A percentile compares a stretch with the other conserved stretches of the same genome.
Conservation (phyloP, 2,113 vertebrate genomes). For the Dolichallabes microphthalmus region DNA sequence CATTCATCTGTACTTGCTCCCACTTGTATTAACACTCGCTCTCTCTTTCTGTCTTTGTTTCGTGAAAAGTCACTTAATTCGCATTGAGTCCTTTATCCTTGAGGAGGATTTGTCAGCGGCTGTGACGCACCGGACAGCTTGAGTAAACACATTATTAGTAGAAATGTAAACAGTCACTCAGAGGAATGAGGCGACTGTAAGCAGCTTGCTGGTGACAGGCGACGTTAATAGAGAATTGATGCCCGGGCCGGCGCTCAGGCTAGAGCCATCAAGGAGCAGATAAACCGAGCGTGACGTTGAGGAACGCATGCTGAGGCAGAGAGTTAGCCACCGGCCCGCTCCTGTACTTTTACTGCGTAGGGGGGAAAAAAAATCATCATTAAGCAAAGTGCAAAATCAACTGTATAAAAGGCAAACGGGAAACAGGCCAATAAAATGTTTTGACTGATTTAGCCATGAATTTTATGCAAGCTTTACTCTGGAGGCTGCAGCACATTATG, state of each 20-base stretch:
- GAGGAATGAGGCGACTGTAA: constrained; percentile 49
- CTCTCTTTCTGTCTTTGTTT: constrained; percentile 40
- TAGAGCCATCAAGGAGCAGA: constrained; percentile 37
- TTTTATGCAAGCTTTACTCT: background rate
- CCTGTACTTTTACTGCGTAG: constrained; percentile 11
- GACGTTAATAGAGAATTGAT: constrained; percentile 46
- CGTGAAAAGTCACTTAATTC: constrained; percentile 54
- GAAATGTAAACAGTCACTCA: constrained; percentile 58
- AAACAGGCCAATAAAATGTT: constrained; percentile 23
- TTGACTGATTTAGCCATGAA: constrained; percentile 13
- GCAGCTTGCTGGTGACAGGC: constrained; percentile 50
- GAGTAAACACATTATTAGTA: constrained; percentile 61
- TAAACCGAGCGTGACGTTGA: constrained; percentile 44
- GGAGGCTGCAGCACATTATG: background rate
- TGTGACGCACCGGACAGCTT: constrained; percentile 56
- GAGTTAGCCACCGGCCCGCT: constrained; percentile 10
- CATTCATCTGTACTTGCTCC: background rate
- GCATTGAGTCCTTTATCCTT: constrained; percentile 56
- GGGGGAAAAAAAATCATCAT: constrained; percentile 11
- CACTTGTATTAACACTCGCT: constrained; percentile 2
- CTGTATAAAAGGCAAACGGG: constrained; percentile 39
- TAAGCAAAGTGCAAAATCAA: constrained; percentile 41
- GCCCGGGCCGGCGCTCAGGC: constrained; percentile 44
- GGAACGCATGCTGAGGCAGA: background rate
- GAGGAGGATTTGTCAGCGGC: constrained; percentile 57